Evolutionary conservation across 1,140 invertebrate species (phyloP).

Genomic region (Reticulitermes speratus): DNA sequence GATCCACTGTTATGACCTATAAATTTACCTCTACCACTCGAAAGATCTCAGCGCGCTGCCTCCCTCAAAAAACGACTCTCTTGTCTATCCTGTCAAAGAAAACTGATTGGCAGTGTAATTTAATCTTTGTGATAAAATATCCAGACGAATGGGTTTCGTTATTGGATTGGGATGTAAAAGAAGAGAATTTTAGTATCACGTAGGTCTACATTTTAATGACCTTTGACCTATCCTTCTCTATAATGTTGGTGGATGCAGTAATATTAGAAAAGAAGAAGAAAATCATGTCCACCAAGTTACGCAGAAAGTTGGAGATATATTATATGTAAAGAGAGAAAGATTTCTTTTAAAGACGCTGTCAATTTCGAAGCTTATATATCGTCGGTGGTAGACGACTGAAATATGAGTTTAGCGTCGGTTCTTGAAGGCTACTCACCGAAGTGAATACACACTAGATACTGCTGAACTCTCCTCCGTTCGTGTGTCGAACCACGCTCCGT

Average conservation of each 20-base stretch:
- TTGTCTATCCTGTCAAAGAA: neutral
- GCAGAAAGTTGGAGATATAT: neutral
- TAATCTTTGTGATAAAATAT: neutral
- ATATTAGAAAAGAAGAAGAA: neutral
- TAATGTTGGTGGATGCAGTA: neutral
- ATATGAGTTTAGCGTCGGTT: too few relatives aligned
- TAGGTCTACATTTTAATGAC: neutral
- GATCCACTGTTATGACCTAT: neutral
- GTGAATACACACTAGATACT: too few relatives aligned
- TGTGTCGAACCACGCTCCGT: too few relatives aligned
- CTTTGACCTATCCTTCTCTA: neutral
- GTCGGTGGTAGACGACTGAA: neutral
- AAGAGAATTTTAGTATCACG: neutral
- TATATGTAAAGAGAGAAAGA: too few relatives aligned
- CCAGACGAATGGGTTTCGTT: neutral
- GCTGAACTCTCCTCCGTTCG: too few relatives aligned
- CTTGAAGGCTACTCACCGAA: too few relatives aligned
- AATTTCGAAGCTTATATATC: neutral
- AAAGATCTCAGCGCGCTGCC: neutral
- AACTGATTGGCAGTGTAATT: neutral
- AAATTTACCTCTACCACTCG: neutral
- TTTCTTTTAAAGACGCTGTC: too few relatives aligned
- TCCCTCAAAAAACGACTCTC: neutral
- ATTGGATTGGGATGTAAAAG: neutral
- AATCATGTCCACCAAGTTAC: neutral